Conservation (phyloP, 2,888 invertebrate genomes). For the Lasioglossum marginatum region DNA sequence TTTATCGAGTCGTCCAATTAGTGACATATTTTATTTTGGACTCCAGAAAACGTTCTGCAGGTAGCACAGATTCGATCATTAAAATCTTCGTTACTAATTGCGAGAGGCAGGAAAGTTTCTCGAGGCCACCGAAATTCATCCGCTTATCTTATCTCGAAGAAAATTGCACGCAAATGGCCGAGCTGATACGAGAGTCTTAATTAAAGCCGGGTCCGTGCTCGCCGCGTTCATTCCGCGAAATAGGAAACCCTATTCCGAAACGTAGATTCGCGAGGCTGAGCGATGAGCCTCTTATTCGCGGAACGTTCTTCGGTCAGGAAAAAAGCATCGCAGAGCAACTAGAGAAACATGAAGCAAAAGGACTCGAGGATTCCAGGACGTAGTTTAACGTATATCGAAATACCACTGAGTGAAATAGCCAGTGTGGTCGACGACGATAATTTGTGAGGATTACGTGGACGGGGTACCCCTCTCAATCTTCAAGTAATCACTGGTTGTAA, state of each 20-base stretch:
- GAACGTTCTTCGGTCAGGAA: not conserved
- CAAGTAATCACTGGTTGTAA: constrained; percentile 52
- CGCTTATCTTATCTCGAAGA: constrained; percentile 55
- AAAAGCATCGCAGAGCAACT: not conserved
- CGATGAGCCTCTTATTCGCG: not conserved
- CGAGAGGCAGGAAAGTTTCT: constrained; percentile 43
- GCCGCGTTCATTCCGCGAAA: constrained; percentile 36
- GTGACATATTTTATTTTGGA: no score
- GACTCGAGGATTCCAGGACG: not conserved
- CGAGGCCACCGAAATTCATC: constrained; percentile 45
- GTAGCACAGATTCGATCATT: not conserved
- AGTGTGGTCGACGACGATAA: constrained; percentile 27
- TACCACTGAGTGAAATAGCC: constrained; percentile 5
- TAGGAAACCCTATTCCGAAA: constrained; percentile 9
- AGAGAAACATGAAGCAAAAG: not conserved
- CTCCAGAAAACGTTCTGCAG: not conserved
- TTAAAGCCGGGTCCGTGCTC: constrained; percentile 51
- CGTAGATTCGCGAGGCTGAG: not conserved
- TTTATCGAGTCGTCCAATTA: constrained; percentile 41
- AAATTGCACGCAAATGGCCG: constrained; percentile 53
- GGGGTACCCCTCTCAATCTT: constrained; percentile 20
- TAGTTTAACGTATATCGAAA: not conserved
- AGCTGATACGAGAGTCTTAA: constrained; percentile 56
- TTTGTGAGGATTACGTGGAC: constrained; percentile 37
- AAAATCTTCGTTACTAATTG: constrained; percentile 8